phyloP scores from a whole-genome alignment of 2,113 vertebrate genomes.

The Oncorhynchus keta region DNA sequence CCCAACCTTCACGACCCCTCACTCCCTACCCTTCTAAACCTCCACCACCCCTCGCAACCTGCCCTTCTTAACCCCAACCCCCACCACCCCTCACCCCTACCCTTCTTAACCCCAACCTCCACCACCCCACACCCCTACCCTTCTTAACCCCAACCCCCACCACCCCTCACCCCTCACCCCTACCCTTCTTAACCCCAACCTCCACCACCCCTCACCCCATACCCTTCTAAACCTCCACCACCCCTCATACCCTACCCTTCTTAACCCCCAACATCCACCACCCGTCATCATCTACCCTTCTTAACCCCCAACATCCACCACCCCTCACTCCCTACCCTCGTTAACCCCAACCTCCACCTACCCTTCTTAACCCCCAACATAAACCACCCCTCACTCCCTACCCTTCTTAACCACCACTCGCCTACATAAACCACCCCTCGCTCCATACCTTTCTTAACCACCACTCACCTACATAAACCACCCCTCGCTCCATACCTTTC shows the following conservation, averaged over 20 bases:
- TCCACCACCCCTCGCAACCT: slow-evolving; percentile 21
- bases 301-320: slow-evolving; percentile 33
- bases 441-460: no score
- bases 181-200: no score
- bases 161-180: no score
- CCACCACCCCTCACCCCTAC: not conserved
- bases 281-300: slow-evolving; percentile 28
- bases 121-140: not conserved
- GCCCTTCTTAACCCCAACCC: slow-evolving; percentile 41
- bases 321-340: not conserved
- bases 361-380: no score
- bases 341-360: no score
- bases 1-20: slow-evolving; percentile 25
- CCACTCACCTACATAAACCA: slow-evolving; percentile 34
- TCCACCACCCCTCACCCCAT: no score
- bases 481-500: no score
- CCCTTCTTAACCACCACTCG: slow-evolving; percentile 28
- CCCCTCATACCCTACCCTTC: no score
- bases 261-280: not conserved
- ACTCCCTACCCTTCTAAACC: slow-evolving; percentile 12
- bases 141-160: no score
- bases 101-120: slow-evolving; percentile 38
- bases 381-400: slow-evolving; percentile 9
- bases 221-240: no score
- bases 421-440: not conserved